Evolutionary conservation across 1,140 invertebrate species (phyloP), one percentile per base, ranked within the genome.

Genomic region (Chlorops oryzae): DNA sequence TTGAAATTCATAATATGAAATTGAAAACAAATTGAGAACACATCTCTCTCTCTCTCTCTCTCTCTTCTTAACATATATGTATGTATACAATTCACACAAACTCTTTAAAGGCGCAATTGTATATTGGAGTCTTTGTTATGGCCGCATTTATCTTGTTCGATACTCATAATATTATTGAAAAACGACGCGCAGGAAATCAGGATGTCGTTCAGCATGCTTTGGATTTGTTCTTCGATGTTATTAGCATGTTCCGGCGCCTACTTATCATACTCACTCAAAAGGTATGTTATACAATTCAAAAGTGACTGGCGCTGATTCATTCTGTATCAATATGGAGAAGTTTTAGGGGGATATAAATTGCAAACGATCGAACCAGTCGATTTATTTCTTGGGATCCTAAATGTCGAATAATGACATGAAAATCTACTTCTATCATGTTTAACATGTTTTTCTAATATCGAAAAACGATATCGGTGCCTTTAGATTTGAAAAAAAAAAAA

Each of bases 111-210:
- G 66, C 82, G 34, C 84, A 95, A 59, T 72, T 98, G 10, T 96
- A 97, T 70, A 62, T 92, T 42, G 92, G 93, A 44, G 77, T 98
- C 13, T 75, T 85, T 40, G 73, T 96, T 5, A 93, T 98, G 85
- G 95, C 92, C 70, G 91, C 84, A 39, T 98, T 98, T 73, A 83
- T 98, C 20, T 77, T 98, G 23, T 98, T 90, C 63, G 95, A 98
- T 66, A 98, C 95, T 9, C 94, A 97, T 74, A 74, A 92, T 43
- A 98, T 98, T 55, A 86, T 96, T 55, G 92, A 96, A 69, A 97
- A 96, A 72, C 81, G 85, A 57, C 81, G 89, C 46, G 79, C 81
- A 64, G 94, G 94, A 40, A 94, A 86, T 75, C 90, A 85, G 64
- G 95, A 98, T 74, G 96, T 91, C 68, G 86, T 98, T 44, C 81